Evolutionary conservation across 2,888 invertebrate species (phyloP).

Genomic region (Eristalis pertinax): DNA sequence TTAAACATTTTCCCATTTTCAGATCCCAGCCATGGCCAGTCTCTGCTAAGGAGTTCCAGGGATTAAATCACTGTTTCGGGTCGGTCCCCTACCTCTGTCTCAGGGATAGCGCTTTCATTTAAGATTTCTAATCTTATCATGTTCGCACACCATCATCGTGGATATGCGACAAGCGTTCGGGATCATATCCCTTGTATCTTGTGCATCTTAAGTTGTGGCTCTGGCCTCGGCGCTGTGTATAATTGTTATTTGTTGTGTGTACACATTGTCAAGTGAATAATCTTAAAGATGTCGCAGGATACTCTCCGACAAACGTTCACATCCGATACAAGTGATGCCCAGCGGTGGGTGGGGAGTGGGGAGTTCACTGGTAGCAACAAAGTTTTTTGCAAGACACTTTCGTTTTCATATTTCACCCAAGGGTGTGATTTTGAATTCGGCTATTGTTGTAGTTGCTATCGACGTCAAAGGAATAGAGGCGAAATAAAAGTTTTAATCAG

Average conservation of each 20-base stretch:
- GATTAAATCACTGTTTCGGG: slow-evolving; percentile 57
- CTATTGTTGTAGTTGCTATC: neutral
- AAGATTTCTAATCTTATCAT: slow-evolving; percentile 68
- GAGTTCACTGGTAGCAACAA: slow-evolving; percentile 11
- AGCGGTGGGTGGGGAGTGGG: no score
- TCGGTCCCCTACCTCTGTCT: no score
- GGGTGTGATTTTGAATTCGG: slow-evolving; percentile 49
- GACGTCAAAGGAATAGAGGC: neutral
- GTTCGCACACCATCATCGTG: slow-evolving; percentile 69
- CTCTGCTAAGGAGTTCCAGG: slow-evolving; percentile 48
- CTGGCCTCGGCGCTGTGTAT: slow-evolving; percentile 17
- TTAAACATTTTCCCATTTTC: slow-evolving; percentile 56
- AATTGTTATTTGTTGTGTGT: slow-evolving; percentile 54
- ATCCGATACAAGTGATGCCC: neutral
- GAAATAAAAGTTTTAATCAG: slow-evolving; percentile 65
- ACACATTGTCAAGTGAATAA: slow-evolving; percentile 49
- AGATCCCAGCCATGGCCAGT: neutral
- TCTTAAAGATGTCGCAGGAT: slow-evolving; percentile 22
- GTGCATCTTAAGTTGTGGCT: slow-evolving; percentile 37
- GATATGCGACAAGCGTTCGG: slow-evolving; percentile 36
- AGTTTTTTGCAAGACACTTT: slow-evolving; percentile 54
- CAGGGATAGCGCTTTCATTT: no score
- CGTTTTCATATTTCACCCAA: slow-evolving; percentile 50
- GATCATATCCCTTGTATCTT: slow-evolving; percentile 41
- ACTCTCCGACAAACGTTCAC: neutral